Percentiles rank a stretch among this genome's conserved stretches.
Evolutionary conservation across 2,113 vertebrate genomes (phyloP).

Genomic region (Erinaceus europaeus): DNA sequence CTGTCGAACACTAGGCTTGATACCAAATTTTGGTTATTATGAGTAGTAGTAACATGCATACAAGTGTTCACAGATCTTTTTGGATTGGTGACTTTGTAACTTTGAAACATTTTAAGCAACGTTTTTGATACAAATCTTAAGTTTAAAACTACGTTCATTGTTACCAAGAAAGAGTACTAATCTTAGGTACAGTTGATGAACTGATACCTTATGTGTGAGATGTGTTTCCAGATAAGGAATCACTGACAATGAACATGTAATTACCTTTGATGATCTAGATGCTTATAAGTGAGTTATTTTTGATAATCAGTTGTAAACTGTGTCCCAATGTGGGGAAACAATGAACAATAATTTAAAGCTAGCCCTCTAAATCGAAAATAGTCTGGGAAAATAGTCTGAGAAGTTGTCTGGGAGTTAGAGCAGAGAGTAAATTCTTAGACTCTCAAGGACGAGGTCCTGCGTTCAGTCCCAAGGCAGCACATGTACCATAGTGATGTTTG

Average conservation of each 20-base stretch:
- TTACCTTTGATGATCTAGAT: background rate
- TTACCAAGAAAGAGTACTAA: background rate
- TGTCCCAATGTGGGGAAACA: background rate
- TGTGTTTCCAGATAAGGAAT: background rate
- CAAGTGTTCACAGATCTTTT: too few relatives aligned
- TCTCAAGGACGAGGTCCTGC: too few relatives aligned
- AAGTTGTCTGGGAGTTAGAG: too few relatives aligned
- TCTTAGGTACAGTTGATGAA: background rate
- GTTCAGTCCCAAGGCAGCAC: too few relatives aligned
- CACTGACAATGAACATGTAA: accelerated
- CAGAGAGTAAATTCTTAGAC: too few relatives aligned
- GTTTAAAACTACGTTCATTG: background rate
- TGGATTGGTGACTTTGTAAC: too few relatives aligned
- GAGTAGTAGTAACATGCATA: too few relatives aligned
- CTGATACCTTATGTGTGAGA: background rate
- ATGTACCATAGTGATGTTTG: too few relatives aligned
- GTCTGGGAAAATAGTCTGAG: too few relatives aligned
- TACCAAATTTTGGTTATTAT: too few relatives aligned
- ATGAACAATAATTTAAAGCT: background rate
- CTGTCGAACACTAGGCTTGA: too few relatives aligned
- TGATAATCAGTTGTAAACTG: background rate
- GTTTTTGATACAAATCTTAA: background rate
- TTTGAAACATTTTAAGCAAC: background rate
- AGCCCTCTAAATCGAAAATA: background rate
- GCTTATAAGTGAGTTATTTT: background rate